phyloP scores from a whole-genome alignment of 2,888 invertebrate genomes.

The Myathropa florea region DNA sequence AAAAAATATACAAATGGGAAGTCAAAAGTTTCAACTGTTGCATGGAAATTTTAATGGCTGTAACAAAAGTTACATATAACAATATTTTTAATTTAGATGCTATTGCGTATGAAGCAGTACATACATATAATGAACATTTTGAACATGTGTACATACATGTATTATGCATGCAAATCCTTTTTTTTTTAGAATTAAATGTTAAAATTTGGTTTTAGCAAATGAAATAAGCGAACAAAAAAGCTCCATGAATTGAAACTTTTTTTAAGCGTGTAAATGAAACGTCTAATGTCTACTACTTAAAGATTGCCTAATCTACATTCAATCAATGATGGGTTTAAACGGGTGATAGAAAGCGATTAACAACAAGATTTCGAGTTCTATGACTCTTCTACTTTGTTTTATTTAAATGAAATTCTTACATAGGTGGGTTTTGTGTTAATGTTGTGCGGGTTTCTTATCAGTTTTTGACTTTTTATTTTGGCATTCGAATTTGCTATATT shows the following conservation, averaged over 20 bases:
- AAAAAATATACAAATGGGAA: background rate
- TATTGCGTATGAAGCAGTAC: no score
- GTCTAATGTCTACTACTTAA: background rate
- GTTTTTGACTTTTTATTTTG: constrained; percentile 47
- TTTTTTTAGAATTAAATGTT: no score
- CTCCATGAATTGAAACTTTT: background rate
- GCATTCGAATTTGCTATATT: background rate
- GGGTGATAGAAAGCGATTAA: background rate
- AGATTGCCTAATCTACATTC: background rate
- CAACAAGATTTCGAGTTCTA: background rate
- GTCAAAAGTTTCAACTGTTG: background rate
- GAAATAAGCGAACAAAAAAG: no score
- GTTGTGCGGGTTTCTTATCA: constrained; percentile 38
- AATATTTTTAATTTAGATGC: no score
- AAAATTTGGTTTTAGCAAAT: no score
- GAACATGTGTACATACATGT: no score
- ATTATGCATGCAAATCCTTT: no score
- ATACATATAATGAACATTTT: no score
- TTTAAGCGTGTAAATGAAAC: background rate
- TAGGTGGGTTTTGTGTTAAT: constrained; percentile 54
- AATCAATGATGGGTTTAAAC: background rate
- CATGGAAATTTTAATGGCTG: background rate
- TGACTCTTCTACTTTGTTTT: background rate
- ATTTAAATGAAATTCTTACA: constrained; percentile 15
- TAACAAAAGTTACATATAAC: background rate